Evolutionary conservation across 1,140 invertebrate genomes (phyloP).

Genomic region (Nomia melanderi): DNA sequence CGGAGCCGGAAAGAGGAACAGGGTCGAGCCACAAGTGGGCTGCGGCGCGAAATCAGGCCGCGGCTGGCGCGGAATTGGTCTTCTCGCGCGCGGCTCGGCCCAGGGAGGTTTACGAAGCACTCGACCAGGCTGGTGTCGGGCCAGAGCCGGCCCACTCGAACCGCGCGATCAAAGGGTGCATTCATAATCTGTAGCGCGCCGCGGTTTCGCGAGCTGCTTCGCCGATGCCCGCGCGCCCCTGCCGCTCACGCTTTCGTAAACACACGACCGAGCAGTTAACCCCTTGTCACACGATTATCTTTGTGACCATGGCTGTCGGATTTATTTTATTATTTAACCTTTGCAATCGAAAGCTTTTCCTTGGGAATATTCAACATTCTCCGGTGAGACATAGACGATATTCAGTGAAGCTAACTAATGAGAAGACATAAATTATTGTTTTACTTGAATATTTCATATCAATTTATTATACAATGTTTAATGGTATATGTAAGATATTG

Average conservation of each 20-base stretch:
- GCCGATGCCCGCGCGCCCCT: too few relatives aligned
- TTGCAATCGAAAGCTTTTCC: too few relatives aligned
- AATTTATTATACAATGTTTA: too few relatives aligned
- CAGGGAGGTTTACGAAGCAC: slow-evolving; percentile 53
- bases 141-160: slow-evolving; percentile 41
- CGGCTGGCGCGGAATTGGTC: slow-evolving; percentile 42
- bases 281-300: too few relatives aligned
- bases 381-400: too few relatives aligned
- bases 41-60: not conserved
- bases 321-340: too few relatives aligned
- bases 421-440: too few relatives aligned
- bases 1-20: slow-evolving; percentile 30
- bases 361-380: too few relatives aligned
- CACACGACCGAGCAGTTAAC: slow-evolving; percentile 13
- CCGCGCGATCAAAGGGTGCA: slow-evolving; percentile 59
- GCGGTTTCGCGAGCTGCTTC: slow-evolving; percentile 53
- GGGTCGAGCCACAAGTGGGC: slow-evolving; percentile 24
- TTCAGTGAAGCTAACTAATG: too few relatives aligned
- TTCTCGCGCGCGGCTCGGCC: slow-evolving; percentile 32
- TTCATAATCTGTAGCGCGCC: slow-evolving; percentile 68
- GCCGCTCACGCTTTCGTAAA: slow-evolving; percentile 43
- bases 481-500: too few relatives aligned
- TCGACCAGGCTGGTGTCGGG: slow-evolving; percentile 14
- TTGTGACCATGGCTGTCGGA: too few relatives aligned
- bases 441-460: too few relatives aligned